Conservation (phyloP, 2,888 invertebrate genomes). For the Thalpophila matura region DNA sequence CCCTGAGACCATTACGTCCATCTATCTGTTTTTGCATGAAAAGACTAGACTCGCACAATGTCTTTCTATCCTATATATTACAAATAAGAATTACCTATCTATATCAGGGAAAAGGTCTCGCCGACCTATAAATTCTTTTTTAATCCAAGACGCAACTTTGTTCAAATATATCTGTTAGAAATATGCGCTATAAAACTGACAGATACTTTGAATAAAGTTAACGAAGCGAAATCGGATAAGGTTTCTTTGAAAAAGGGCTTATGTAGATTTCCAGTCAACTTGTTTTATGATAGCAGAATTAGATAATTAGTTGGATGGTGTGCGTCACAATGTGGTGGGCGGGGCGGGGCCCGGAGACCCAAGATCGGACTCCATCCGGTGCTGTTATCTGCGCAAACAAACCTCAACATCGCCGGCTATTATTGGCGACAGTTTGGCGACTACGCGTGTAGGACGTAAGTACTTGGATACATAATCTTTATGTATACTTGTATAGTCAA, state of each 20-base stretch:
- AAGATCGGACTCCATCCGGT: constrained; percentile 59
- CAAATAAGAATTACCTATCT: constrained; percentile 48
- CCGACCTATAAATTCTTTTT: constrained; percentile 53
- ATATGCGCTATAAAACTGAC: constrained; percentile 53
- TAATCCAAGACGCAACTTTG: constrained; percentile 52
- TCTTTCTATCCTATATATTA: constrained; percentile 51
- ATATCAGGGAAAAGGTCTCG: constrained; percentile 48
- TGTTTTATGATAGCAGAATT: constrained; percentile 51
- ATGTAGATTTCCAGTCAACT: constrained; percentile 46
- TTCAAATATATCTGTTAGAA: constrained; percentile 53
- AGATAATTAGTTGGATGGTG: constrained; percentile 44
- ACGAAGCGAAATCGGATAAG: constrained; percentile 46
- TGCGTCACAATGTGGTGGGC: constrained; percentile 25
- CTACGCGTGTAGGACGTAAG: constrained; percentile 50
- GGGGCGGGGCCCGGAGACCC: constrained; percentile 9
- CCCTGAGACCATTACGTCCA: constrained; percentile 68
- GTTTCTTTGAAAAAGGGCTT: constrained; percentile 36
- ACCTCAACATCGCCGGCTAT: constrained; percentile 69
- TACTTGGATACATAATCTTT: constrained; percentile 50
- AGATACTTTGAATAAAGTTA: constrained; percentile 55
- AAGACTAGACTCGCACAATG: constrained; percentile 58
- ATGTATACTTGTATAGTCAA: constrained; percentile 25
- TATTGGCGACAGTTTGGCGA: constrained; percentile 67
- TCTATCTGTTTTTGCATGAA: constrained; percentile 74
- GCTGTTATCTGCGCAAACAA: constrained; percentile 78